phyloP scores from a whole-genome alignment of 2,888 invertebrate genomes.

The Drosophila nigritarsus region DNA sequence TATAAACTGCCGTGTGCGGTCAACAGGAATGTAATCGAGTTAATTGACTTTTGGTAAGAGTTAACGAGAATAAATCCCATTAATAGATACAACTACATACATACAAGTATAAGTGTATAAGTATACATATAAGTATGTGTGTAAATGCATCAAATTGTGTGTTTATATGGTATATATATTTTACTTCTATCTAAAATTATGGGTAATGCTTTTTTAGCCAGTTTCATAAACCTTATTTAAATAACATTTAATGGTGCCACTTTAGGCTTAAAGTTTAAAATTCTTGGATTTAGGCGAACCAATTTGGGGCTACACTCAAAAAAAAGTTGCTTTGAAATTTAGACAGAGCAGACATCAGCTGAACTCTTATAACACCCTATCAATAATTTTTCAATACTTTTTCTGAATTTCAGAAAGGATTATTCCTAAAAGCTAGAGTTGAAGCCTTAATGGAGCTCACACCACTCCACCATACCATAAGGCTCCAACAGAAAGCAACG shows the following conservation, averaged over 20 bases:
- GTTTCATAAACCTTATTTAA: background rate
- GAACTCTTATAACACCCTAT: too few species aligned
- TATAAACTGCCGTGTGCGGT: conserved; percentile 17
- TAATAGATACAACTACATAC: background rate
- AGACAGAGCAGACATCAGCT: too few species aligned
- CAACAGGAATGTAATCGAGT: conserved; percentile 34
- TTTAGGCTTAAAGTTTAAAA: background rate
- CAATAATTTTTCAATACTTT: too few species aligned
- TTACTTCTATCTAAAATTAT: background rate
- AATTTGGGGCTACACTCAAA: background rate
- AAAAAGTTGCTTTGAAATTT: too few species aligned
- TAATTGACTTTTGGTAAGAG: conserved; percentile 31
- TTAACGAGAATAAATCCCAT: conserved; percentile 14
- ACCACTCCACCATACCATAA: too few species aligned
- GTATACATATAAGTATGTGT: background rate
- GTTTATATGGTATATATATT: background rate
- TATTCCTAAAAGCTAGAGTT: too few species aligned
- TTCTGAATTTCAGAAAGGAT: too few species aligned
- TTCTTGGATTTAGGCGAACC: background rate
- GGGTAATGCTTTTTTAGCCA: background rate
- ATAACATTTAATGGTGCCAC: background rate
- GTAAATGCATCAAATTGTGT: background rate
- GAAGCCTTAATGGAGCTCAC: too few species aligned
- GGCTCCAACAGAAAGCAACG: too few species aligned
- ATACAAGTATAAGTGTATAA: background rate